Percentiles rank a stretch among this genome's conserved stretches.
phyloP scores from a whole-genome alignment of 1,140 invertebrate genomes.

The Asobara japonica region DNA sequence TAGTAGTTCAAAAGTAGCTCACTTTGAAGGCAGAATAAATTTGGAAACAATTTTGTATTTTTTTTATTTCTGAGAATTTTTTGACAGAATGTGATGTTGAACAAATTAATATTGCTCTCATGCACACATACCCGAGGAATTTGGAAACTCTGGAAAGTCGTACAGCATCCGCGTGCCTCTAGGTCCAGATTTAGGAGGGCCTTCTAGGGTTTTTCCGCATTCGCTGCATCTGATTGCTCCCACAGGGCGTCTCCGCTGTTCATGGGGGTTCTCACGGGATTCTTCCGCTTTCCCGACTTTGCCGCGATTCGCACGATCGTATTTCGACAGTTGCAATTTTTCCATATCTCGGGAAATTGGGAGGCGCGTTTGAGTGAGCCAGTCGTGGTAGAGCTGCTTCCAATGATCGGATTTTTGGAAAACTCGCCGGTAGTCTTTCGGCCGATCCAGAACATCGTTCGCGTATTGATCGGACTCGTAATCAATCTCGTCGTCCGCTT shows the following conservation, averaged over 20 bases:
- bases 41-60: too few species aligned
- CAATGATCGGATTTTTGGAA: background rate
- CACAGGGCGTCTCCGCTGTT: background rate
- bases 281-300: background rate
- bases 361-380: background rate
- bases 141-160: background rate
- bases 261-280: background rate
- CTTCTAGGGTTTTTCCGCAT: background rate
- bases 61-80: too few species aligned
- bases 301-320: background rate
- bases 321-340: background rate
- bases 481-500: conserved; percentile 46
- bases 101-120: too few species aligned
- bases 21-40: too few species aligned
- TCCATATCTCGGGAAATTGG: background rate
- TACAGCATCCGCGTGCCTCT: background rate
- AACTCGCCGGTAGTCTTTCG: background rate
- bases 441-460: background rate
- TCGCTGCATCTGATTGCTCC: background rate
- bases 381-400: background rate
- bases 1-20: too few species aligned
- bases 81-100: too few species aligned
- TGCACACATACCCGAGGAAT: background rate
- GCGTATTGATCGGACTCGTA: conserved; percentile 41
- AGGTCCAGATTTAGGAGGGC: background rate